Base-by-base conservation (phyloP, 1,140 invertebrate genomes). In the Caerostris extrusa region DNA sequence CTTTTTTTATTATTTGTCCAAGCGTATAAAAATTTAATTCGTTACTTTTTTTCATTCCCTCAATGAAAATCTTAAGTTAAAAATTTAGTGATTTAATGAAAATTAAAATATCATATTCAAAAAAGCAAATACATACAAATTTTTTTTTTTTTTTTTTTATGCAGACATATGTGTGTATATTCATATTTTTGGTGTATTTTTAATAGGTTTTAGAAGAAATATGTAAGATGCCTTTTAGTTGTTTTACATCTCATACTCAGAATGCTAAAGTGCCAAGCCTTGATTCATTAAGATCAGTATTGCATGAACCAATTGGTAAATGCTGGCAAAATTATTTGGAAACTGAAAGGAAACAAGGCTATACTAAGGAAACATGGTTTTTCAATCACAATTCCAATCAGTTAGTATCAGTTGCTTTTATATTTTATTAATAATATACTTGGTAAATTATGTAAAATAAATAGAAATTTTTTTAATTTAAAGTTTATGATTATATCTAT, bases 351-450 rank as follows among this genome's bases (percentile, higher is more conserved):
- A 99, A 98, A 96, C 97, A 98, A 6, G 97, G 97, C 0, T 98
- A 98, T 95, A 90, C 93, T 10, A 95, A 96, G 81, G 95, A 96
- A 50, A 98, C 98, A 1, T 98, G 98, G 97, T 98, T 98, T 96
- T 99, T 6, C 98, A 99, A 95, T 98, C 98, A 96, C 98, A 99
- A 95, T 98, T 99, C 50, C 98, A 99, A 96, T 98, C 98, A 85
- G 97, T 97, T 95, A 96, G 96, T 96, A 90, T 64, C 90, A 34
- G 34, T 34, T 34, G 34, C 86, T 19, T 89, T 88, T 50, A 12
- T 77, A 57, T 56, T 58, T 57, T 57, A 57, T 34, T 34, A 34
- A 34, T 34, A 14, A 64, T 14, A 64, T 64, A 64, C 61, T 64
- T 64, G 5, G 4, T 64, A 64, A 64, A 64, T 14, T 64, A 64